Evolutionary conservation across 2,113 vertebrate genomes (phyloP).

Genomic region (Ptilorrhoa leucosticta): DNA sequence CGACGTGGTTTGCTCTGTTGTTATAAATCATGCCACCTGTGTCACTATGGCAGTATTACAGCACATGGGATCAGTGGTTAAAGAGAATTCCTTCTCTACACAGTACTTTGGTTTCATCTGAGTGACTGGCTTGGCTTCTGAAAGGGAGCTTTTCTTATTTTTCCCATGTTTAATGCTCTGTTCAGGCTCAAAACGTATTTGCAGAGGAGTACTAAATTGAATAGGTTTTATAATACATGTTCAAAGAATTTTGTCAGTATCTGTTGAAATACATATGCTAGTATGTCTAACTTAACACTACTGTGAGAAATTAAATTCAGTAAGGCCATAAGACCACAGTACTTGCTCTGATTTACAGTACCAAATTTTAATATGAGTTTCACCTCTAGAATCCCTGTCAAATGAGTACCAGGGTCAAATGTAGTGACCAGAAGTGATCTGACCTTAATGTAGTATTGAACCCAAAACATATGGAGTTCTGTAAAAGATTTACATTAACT

Average conservation of each 20-base stretch:
- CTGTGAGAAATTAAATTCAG: neutral
- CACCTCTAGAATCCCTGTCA: neutral
- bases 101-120: neutral
- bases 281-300: neutral
- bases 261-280: neutral
- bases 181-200: neutral
- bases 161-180: neutral
- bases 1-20: neutral
- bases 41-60: neutral
- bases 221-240: neutral
- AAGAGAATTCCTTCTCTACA: neutral
- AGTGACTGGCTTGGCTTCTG: neutral
- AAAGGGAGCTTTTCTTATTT: neutral
- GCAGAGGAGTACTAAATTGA: neutral
- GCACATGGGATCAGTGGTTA: neutral
- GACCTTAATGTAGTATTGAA: neutral
- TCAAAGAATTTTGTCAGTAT: neutral
- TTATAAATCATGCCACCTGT: accelerated
- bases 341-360: neutral
- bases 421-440: neutral
- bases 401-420: neutral
- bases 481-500: neutral
- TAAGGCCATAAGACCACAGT: neutral
- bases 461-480: neutral
- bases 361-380: neutral